Conservation (phyloP, 2,113 vertebrate genomes). For the Perca fluviatilis region DNA sequence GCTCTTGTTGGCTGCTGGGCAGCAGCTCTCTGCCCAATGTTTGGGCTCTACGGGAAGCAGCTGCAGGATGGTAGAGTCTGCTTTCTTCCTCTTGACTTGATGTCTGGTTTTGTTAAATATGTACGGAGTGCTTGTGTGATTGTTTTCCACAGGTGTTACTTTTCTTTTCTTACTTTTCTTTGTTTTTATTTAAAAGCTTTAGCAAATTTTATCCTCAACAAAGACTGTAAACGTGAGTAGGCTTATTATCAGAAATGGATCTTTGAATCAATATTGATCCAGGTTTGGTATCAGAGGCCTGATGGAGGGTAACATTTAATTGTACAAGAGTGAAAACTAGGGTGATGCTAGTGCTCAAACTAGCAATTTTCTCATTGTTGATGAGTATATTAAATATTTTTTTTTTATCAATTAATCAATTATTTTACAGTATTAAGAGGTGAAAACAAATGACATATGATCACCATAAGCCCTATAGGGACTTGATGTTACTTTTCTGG, state of each 20-base stretch:
- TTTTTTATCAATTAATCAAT: not conserved
- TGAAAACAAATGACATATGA: not conserved
- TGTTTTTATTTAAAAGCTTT: not conserved
- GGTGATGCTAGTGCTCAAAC: not conserved
- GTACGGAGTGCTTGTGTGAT: fast-evolving
- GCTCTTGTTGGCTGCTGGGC: not conserved
- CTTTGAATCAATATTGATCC: not conserved
- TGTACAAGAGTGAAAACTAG: not conserved
- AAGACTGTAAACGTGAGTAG: not conserved
- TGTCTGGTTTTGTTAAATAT: not conserved
- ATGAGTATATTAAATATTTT: not conserved
- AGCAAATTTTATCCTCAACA: not conserved
- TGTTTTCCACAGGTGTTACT: not conserved
- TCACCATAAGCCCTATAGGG: not conserved
- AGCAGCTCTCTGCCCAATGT: not conserved
- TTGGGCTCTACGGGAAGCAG: conserved; percentile 32
- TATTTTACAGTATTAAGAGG: not conserved
- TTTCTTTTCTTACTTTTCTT: not conserved
- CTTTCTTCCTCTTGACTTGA: conserved; percentile 28
- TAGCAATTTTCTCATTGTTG: not conserved
- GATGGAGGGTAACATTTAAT: not conserved
- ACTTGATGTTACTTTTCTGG: not conserved
- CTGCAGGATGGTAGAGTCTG: conserved; percentile 6
- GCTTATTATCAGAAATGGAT: not conserved
- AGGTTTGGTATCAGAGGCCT: not conserved